These are phyloP conservation scores for Pyrochroa serraticornis DNA, from an alignment of 2,888 invertebrate genomes.

Conservation along the genomic window DNA sequence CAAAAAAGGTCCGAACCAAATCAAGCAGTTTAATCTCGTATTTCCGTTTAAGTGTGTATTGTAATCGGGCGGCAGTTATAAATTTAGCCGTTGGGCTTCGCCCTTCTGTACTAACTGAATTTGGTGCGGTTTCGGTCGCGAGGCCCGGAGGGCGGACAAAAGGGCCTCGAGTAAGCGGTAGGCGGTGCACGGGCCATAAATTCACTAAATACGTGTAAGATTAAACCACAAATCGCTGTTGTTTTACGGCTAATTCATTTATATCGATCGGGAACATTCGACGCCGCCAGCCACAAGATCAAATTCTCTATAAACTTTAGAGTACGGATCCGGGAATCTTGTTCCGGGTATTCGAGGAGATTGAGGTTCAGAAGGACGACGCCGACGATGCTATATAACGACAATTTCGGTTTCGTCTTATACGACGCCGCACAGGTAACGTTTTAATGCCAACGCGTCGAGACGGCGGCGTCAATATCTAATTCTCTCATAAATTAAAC, in stretches of 20 bases:
- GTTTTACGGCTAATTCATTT: conserved; percentile 59
- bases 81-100: conserved; percentile 24
- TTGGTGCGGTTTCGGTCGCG: conserved; percentile 36
- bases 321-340: conserved; percentile 2
- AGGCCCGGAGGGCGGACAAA: conserved; percentile 35
- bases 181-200: conserved; percentile 54
- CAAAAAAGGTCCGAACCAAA: conserved; percentile 19
- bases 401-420: conserved; percentile 4
- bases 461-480: no score
- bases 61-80: conserved; percentile 28
- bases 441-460: conserved; percentile 2
- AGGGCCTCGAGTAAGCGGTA: conserved; percentile 42
- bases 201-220: conserved; percentile 58
- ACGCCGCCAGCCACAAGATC: conserved; percentile 33
- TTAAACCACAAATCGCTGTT: conserved; percentile 60
- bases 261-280: conserved; percentile 52
- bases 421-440: conserved; percentile 3
- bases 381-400: conserved; percentile 8
- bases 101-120: conserved; percentile 39
- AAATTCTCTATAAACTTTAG: conserved; percentile 28
- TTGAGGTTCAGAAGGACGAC: not conserved
- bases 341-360: conserved; percentile 10
- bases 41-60: conserved; percentile 30
- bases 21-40: conserved; percentile 32
- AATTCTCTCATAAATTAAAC: no score